Evolutionary conservation across 2,113 vertebrate genomes (phyloP).

Genomic region (Psilopsiagon aymara): DNA sequence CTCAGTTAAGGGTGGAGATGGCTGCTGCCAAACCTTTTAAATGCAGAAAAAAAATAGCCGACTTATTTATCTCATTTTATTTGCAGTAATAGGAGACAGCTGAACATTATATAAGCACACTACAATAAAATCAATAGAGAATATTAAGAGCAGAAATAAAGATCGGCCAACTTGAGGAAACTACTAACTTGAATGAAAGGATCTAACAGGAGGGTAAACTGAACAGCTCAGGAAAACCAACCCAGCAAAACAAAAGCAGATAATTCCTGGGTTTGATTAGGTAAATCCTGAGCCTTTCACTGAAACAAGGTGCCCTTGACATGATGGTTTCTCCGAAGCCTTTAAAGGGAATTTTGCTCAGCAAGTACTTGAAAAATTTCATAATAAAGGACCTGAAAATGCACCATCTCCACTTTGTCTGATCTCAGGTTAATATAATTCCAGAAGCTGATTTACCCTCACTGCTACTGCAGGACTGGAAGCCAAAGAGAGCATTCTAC

Average conservation of each 20-base stretch:
- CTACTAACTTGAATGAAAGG: background rate
- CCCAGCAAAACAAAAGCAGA: background rate
- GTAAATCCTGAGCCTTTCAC: background rate
- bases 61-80: slow-evolving; percentile 59
- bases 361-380: background rate
- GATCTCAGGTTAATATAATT: background rate
- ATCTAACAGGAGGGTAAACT: background rate
- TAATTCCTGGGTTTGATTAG: background rate
- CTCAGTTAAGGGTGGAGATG: background rate
- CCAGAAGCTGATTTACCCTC: background rate
- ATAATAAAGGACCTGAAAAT: background rate
- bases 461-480: background rate
- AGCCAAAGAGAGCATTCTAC: background rate
- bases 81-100: slow-evolving; percentile 38
- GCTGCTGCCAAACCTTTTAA: slow-evolving; percentile 12
- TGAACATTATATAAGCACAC: slow-evolving; percentile 32
- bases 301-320: background rate
- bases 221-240: background rate
- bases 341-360: background rate
- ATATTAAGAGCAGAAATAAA: slow-evolving; percentile 61
- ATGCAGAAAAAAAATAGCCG: slow-evolving; percentile 2
- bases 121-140: slow-evolving; percentile 50
- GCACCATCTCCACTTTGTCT: background rate
- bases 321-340: background rate
- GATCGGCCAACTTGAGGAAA: slow-evolving; percentile 9